Conservation (phyloP, 1,140 invertebrate species). For the Papilio polytes region DNA sequence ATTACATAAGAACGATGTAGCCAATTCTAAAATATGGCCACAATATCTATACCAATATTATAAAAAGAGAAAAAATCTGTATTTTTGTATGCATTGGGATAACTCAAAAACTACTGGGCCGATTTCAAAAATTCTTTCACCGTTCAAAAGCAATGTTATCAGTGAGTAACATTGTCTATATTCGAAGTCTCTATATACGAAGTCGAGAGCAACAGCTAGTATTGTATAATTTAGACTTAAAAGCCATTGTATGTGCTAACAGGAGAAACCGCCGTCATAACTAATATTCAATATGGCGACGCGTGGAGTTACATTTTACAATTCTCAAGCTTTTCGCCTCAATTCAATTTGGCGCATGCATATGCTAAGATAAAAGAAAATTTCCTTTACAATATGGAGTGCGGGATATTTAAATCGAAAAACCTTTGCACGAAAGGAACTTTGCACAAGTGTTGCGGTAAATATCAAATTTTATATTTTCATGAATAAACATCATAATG, state of each 20-base stretch:
- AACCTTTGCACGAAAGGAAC: conserved; percentile 61
- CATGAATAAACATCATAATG: too few relatives aligned
- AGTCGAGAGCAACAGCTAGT: too few relatives aligned
- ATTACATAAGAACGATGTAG: too few relatives aligned
- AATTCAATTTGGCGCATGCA: conserved; percentile 71
- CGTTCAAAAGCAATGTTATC: too few relatives aligned
- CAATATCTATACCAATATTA: too few relatives aligned
- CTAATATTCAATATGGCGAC: conserved; percentile 63
- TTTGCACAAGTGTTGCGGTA: conserved; percentile 73
- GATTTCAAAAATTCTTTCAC: too few relatives aligned
- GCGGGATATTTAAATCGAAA: conserved; percentile 59
- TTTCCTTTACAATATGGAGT: conserved; percentile 74
- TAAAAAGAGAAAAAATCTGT: too few relatives aligned
- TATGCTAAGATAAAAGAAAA: conserved; percentile 66
- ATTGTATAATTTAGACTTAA: background rate
- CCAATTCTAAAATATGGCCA: too few relatives aligned
- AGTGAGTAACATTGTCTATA: too few relatives aligned
- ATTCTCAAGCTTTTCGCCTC: conserved; percentile 66
- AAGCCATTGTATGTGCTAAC: conserved; percentile 23
- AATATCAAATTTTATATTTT: background rate
- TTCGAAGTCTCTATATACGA: too few relatives aligned
- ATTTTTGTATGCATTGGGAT: too few relatives aligned
- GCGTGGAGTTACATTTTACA: conserved; percentile 53
- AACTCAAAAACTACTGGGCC: too few relatives aligned
- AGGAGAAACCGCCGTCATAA: conserved; percentile 70